Evolutionary conservation across 2,888 invertebrate genomes (phyloP).

Genomic region (Lithophane socia): DNA sequence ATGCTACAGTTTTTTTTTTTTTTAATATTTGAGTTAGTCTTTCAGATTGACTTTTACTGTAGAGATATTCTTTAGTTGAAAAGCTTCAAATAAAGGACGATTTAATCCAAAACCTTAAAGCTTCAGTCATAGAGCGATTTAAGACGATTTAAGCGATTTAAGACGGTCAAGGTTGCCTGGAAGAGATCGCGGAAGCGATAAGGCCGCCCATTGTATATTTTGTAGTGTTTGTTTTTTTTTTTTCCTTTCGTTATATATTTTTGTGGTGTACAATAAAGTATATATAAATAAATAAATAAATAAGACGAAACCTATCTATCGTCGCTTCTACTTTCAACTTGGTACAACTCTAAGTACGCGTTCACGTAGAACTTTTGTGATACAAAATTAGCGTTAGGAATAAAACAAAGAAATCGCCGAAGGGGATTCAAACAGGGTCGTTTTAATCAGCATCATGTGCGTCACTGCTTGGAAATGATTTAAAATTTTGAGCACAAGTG

Average conservation of each 20-base stretch:
- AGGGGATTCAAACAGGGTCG: slow-evolving; percentile 64
- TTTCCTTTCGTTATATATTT: no score
- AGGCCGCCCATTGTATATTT: no score
- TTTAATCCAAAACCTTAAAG: background rate
- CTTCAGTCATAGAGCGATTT: background rate
- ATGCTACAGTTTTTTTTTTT: background rate
- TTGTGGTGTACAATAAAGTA: no score
- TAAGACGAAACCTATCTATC: background rate
- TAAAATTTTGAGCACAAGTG: slow-evolving; percentile 52
- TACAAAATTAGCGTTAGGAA: slow-evolving; percentile 81
- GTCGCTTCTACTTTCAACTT: slow-evolving; percentile 31
- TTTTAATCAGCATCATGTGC: slow-evolving; percentile 71
- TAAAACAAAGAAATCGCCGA: slow-evolving; percentile 78
- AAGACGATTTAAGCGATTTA: no score
- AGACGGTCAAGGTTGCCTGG: no score
- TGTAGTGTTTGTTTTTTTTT: no score
- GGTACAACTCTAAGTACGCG: slow-evolving; percentile 65
- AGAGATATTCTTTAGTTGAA: background rate
- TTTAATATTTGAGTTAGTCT: background rate
- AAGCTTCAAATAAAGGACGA: no score
- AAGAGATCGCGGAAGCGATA: no score
- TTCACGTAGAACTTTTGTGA: slow-evolving; percentile 78
- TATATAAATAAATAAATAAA: no score
- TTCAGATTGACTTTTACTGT: background rate
- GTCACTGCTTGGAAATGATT: slow-evolving; percentile 54